Conservation (phyloP, 2,888 invertebrate species). For the Megalurothrips usitatus region DNA sequence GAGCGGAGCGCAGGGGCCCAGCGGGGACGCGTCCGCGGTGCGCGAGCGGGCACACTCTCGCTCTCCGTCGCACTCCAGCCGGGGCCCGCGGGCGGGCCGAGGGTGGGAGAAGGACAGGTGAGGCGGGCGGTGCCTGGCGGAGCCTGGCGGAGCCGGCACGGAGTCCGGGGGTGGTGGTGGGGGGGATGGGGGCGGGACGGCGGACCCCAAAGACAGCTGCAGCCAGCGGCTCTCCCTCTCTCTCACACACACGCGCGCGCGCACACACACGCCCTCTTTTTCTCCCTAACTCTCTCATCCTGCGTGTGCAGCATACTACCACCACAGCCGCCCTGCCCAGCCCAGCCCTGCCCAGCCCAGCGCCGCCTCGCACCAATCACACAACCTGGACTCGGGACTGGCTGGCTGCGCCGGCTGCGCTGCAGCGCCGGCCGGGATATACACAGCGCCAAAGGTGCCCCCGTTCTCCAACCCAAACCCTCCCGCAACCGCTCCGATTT, state of each 20-base stretch:
- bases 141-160: no score
- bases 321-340: not conserved
- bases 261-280: not conserved
- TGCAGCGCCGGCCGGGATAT: no score
- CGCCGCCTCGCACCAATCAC: slow-evolving; percentile 7
- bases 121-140: not conserved
- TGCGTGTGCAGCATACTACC: no score
- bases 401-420: not conserved
- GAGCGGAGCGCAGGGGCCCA: not conserved
- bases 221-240: not conserved
- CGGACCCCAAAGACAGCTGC: slow-evolving; percentile 18
- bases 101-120: no score
- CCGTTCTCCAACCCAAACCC: no score
- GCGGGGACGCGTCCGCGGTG: no score
- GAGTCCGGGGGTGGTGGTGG: not conserved
- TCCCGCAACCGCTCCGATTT: no score
- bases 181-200: not conserved
- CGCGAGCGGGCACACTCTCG: no score
- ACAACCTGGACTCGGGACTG: not conserved
- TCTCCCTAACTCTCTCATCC: not conserved
- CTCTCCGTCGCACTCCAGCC: not conserved
- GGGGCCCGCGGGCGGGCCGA: not conserved
- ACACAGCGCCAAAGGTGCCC: no score
- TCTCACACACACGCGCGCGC: not conserved
- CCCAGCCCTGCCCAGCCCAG: not conserved